Evolutionary conservation across 2,888 invertebrate species (phyloP), one percentile per base, ranked within the genome.

Genomic region (Chrysolina americana): DNA sequence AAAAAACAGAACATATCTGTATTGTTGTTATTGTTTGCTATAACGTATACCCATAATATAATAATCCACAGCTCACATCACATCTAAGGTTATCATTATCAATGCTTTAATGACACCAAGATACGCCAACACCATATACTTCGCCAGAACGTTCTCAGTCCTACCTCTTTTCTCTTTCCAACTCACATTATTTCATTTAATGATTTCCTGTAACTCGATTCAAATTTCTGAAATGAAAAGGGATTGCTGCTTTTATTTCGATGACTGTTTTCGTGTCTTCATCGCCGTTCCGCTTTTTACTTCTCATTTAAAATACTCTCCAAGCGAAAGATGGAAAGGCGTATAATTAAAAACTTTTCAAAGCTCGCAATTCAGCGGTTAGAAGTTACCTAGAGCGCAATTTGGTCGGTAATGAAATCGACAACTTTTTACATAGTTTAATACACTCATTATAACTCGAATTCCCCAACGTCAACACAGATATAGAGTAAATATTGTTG

Each of bases 321-420:
- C 17, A 2, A 66, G 53, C 28, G 17, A 47, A 68, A 68, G 44
- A 65, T 47, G 65, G 28, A 47, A 68, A 36, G 21, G 68, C 53
- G 36, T 68, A 50, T 68, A 68, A 68, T 68, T 68, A 68, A 68
- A 68, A 68, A 68, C 68, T 68, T 28, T 47, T 36, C 53, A 68
- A 68, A 50, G 50, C 53, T 53, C 53, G 53, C 36, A 36, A 68
- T 53, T 68, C 68, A 36, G 68, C 68, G 41, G 68, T 36, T 53
- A 48, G 59, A 36, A 59, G 59, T 59, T 59, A 59, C 59, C 59
- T 59, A 59, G 59, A 23, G 59, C 59, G 59, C 15, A 59, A 59
- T 59, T 59, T 59, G 15, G 28, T 36, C 59, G 28, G 59, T 59
- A 59, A 59, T 59, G 59, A 59, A 59, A 59, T 59, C 59, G 59